Evolutionary conservation across 2,797 vertebrate species (phyloP).

Genomic region (Tauraco hartlaubi): DNA sequence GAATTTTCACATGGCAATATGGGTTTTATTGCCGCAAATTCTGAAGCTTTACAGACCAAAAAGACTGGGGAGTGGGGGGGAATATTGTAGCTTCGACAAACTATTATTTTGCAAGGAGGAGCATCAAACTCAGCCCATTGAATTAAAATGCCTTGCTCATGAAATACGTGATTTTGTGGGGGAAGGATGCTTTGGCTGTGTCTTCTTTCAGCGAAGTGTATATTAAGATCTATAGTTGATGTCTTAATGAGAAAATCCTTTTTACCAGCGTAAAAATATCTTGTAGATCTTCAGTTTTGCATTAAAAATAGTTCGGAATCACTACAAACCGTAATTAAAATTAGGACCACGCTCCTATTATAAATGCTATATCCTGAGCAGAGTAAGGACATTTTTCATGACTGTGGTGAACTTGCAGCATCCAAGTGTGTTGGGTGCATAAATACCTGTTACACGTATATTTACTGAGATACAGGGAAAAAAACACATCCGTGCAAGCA

Average conservation of each 20-base stretch:
- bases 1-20: conserved; percentile 34
- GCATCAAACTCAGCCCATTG: conserved; percentile 57
- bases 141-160: conserved; percentile 68
- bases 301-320: conserved; percentile 18
- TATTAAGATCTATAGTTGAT: not conserved
- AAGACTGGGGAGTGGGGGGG: not conserved
- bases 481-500: not conserved
- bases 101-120: conserved; percentile 64
- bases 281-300: not conserved
- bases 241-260: conserved; percentile 48
- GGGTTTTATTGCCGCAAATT: conserved; percentile 61
- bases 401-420: not conserved
- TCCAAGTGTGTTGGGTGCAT: not conserved
- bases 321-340: not conserved
- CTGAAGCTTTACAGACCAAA: conserved; percentile 55
- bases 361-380: not conserved
- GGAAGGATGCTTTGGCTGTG: conserved; percentile 23
- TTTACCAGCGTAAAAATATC: not conserved
- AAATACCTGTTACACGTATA: not conserved
- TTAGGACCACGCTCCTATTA: not conserved
- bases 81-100: conserved; percentile 43
- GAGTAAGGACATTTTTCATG: not conserved
- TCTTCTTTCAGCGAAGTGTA: not conserved
- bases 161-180: conserved; percentile 70
- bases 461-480: not conserved